Evolutionary conservation across 2,797 vertebrate genomes (phyloP), one percentile per base, ranked within the genome.

Genomic region (Kryptopterus vitreolus): DNA sequence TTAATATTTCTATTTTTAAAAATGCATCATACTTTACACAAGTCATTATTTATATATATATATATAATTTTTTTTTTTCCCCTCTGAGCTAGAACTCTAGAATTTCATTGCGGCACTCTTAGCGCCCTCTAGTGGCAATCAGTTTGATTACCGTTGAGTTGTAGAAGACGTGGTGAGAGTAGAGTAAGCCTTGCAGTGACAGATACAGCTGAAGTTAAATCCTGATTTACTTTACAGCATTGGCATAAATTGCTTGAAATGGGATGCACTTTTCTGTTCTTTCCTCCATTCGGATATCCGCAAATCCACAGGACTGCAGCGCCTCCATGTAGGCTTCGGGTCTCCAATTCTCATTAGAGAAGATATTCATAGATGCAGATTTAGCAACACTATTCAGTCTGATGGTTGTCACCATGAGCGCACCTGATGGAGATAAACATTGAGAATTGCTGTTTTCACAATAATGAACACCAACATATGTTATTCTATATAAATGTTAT

Each of bases 191-290:
- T 6, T 43, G 38, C 29, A 33, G 11, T 33, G n/a, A n/a, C 29
- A 22, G 29, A 1, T 4, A 26, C 6, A 24, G 46, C 63, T 15
- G 12, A n/a, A n/a, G n/a, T n/a, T n/a, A n/a, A n/a, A 52, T 31
- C 2, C 10, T 61, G 35, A 71, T 38, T 90, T 53, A 91, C 80
- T 92, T 92, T 4, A 7, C 81, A 48, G 90, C 90, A 77, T 87
- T 93, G 29, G 91, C 92, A 79, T 87, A 93, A 78, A 94, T 90
- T 13, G 88, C 91, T 80, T 93, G 88, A 89, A 92, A 90, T 4
- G 72, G 83, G 31, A 86, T 20, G 8, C 38, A 3, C 62, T 78
- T 76, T n/a, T 89, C 70, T 35, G 46, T 66, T 66, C 29, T 87
- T 66, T 90, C 85, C 73, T 93, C 89, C 88, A 93, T 90, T 55